phyloP scores from a whole-genome alignment of 2,113 vertebrate genomes.

The Neomonachus schauinslandi region DNA sequence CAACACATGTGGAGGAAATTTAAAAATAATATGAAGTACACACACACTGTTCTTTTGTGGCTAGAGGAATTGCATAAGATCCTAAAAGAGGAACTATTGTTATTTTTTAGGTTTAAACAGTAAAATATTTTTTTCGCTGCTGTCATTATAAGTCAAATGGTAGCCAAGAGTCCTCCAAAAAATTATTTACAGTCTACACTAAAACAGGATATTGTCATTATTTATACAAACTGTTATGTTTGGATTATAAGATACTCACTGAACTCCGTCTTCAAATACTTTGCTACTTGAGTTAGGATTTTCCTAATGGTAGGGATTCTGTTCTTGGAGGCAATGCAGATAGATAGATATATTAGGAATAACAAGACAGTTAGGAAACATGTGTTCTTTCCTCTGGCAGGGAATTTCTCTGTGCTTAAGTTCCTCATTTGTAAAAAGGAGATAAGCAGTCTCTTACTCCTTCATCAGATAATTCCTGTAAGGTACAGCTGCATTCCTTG shows the following conservation, averaged over 20 bases:
- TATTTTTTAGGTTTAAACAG: constrained; percentile 73
- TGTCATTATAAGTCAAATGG: constrained; percentile 52
- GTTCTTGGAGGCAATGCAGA: not conserved
- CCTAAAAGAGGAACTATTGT: constrained; percentile 80
- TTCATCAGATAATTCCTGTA: not conserved
- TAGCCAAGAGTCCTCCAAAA: not conserved
- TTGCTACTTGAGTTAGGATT: not conserved
- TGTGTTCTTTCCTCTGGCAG: not conserved
- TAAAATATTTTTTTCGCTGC: constrained; percentile 52
- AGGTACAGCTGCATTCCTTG: not conserved
- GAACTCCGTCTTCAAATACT: not conserved
- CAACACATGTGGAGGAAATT: constrained; percentile 69
- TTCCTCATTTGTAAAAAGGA: constrained; percentile 58
- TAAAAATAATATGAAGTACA: constrained; percentile 76
- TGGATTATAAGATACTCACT: not conserved
- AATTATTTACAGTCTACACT: not conserved
- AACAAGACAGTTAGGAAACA: not conserved
- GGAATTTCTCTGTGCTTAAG: constrained; percentile 5
- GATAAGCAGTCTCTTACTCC: not conserved
- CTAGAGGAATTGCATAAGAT: constrained; percentile 76
- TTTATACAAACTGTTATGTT: not conserved
- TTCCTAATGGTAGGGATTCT: not conserved
- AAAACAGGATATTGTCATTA: not conserved
- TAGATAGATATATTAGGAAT: not conserved
- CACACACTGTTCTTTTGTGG: constrained; percentile 75